A percentile compares a stretch with the other conserved stretches of the same genome.
phyloP scores from a whole-genome alignment of 2,888 invertebrate species.

The Homarus gammarus region DNA sequence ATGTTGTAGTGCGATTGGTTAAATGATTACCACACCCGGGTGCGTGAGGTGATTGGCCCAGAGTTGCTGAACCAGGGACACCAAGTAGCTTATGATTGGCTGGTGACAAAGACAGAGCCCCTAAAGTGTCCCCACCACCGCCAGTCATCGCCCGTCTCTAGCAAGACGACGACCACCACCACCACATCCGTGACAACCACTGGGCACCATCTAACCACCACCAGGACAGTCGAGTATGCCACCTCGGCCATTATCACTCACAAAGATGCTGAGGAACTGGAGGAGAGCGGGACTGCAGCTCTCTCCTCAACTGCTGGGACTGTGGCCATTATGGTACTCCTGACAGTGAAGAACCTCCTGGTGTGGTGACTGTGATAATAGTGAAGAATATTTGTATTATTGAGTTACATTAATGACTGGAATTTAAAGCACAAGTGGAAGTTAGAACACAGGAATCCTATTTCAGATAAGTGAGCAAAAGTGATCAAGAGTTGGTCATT shows the following conservation, averaged over 20 bases:
- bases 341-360: not conserved
- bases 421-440: too few species aligned
- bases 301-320: not conserved
- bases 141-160: not conserved
- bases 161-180: conserved; percentile 5
- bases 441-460: too few species aligned
- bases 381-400: not conserved
- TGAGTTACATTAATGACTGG: too few species aligned
- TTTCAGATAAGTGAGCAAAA: too few species aligned
- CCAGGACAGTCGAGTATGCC: conserved; percentile 6
- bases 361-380: not conserved
- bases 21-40: conserved; percentile 70
- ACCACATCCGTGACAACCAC: not conserved
- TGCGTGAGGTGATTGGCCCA: conserved; percentile 56
- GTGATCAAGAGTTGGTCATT: too few species aligned
- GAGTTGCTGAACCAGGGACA: conserved; percentile 45
- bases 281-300: not conserved
- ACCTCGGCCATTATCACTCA: not conserved
- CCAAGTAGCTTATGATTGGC: conserved; percentile 51
- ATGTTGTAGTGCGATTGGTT: conserved; percentile 70
- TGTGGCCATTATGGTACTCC: not conserved
- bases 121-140: conserved; percentile 14
- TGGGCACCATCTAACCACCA: not conserved
- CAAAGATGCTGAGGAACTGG: not conserved
- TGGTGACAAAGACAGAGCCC: conserved; percentile 69